These are phyloP conservation scores for Bufotes viridis DNA, from an alignment of 2,797 vertebrate genomes.

Conservation along the genomic window DNA sequence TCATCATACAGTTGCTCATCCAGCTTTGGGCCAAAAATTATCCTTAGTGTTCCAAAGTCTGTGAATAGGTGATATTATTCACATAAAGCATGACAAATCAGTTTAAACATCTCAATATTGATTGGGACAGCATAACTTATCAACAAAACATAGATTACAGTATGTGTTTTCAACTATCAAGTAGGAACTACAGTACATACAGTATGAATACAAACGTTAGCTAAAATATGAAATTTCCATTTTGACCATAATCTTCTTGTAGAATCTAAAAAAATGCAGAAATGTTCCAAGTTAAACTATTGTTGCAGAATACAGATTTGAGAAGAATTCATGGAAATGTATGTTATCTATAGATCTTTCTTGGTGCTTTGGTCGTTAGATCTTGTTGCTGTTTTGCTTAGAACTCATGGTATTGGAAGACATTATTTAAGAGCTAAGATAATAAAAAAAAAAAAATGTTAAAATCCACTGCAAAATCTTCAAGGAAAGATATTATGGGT, in stretches of 20 bases:
- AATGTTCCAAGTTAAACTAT: neutral
- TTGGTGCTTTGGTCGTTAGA: conserved; percentile 24
- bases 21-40: no score
- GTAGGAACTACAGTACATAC: neutral
- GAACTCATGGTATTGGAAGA: conserved; percentile 44
- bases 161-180: no score
- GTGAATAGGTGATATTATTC: no score
- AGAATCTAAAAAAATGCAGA: neutral
- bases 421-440: conserved; percentile 38
- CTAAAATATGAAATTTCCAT: neutral
- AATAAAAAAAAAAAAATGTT: conserved; percentile 43
- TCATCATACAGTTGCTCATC: no score
- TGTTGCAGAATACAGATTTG: neutral
- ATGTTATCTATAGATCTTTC: conserved; percentile 43
- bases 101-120: no score
- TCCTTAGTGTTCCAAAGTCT: no score
- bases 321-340: conserved; percentile 34
- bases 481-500: conserved; percentile 47
- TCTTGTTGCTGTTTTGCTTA: conserved; percentile 40
- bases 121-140: no score
- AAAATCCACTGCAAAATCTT: conserved; percentile 51
- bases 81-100: no score
- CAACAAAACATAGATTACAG: no score
- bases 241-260: neutral
- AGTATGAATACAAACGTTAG: neutral